A percentile compares a stretch with the other conserved stretches of the same genome.
Evolutionary conservation across 1,140 invertebrate genomes (phyloP).

Genomic region (Ceratoteleas bidentatus): DNA sequence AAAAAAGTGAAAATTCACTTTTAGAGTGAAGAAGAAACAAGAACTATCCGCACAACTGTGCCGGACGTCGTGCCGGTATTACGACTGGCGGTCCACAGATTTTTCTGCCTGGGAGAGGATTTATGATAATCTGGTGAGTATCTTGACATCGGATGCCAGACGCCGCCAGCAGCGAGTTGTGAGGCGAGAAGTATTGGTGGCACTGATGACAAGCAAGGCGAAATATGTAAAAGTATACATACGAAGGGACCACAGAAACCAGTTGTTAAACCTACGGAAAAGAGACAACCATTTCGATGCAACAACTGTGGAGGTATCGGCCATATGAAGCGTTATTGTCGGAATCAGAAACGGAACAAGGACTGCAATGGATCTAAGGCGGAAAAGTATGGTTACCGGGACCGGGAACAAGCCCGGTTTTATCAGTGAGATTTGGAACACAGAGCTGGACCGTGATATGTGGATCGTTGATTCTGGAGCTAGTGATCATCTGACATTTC

Average conservation of each 20-base stretch:
- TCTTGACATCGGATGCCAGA: slow-evolving; percentile 5
- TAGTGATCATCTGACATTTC: slow-evolving; percentile 34
- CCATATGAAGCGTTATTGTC: slow-evolving; percentile 22
- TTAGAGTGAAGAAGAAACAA: no score
- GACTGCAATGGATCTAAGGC: background rate
- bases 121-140: slow-evolving; percentile 6
- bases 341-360: background rate
- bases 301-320: slow-evolving; percentile 8
- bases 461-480: slow-evolving; percentile 44
- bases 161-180: background rate
- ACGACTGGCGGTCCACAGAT: no score
- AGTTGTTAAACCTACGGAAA: background rate
- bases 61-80: no score
- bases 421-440: slow-evolving; percentile 15
- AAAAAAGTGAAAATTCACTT: no score
- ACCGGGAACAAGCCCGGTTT: slow-evolving; percentile 19
- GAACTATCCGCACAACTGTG: no score
- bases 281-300: slow-evolving; percentile 5
- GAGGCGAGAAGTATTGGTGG: background rate
- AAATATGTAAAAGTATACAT: background rate
- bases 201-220: background rate
- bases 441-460: background rate
- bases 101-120: no score
- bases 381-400: background rate
- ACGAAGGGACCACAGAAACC: background rate